Conservation (phyloP, 2,888 invertebrate species). For the Lamellibrachia columna region DNA sequence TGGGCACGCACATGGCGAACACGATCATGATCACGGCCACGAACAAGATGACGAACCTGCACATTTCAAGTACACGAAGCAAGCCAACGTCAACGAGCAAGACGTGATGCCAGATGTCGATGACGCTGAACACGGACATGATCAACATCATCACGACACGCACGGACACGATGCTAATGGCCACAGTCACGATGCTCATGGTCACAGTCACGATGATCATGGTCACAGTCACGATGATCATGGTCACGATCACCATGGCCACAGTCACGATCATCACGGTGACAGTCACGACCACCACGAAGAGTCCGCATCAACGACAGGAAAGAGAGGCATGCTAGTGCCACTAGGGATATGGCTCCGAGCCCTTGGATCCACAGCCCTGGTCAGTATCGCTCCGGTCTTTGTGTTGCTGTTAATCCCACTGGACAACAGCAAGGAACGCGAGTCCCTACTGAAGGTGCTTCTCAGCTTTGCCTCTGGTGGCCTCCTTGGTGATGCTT, state of each 20-base stretch:
- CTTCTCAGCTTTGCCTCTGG: constrained; percentile 67
- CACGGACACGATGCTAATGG: constrained; percentile 40
- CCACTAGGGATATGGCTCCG: constrained; percentile 74
- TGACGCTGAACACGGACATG: constrained; percentile 42
- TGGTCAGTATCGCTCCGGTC: constrained; percentile 95
- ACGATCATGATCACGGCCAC: constrained; percentile 37
- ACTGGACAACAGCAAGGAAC: constrained; percentile 78
- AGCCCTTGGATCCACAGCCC: constrained; percentile 87
- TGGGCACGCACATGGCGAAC: constrained; percentile 33
- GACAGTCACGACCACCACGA: constrained; percentile 31
- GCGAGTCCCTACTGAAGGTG: constrained; percentile 87
- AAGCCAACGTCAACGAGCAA: constrained; percentile 74
- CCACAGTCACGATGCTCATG: constrained; percentile 30
- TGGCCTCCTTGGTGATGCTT: constrained; percentile 96
- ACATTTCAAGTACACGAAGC: constrained; percentile 83
- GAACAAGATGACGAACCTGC: constrained; percentile 70
- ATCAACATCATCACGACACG: constrained; percentile 35
- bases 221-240: constrained; percentile 42
- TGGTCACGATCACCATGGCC: constrained; percentile 31
- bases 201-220: constrained; percentile 65
- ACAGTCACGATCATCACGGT: constrained; percentile 41
- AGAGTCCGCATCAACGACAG: background rate
- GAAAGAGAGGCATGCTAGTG: background rate
- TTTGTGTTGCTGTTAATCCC: constrained; percentile 92
- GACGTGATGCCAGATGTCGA: background rate